Conservation (phyloP, 2,113 vertebrate species). For the Pygoscelis antarcticus region DNA sequence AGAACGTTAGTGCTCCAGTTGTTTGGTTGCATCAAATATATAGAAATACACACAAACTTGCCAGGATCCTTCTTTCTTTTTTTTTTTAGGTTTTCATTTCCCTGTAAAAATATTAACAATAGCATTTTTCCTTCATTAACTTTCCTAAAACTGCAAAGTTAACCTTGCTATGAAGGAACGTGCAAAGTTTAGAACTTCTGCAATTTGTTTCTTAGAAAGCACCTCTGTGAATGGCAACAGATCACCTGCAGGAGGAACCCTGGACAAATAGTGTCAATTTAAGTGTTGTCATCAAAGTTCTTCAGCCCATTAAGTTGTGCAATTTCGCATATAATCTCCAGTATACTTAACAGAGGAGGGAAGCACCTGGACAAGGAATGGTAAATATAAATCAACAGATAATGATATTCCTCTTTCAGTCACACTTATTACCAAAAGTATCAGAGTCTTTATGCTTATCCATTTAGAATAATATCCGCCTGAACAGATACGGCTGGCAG, state of each 20-base stretch:
- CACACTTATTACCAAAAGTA: background rate
- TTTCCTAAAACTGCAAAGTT: background rate
- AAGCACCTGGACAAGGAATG: slow-evolving; percentile 31
- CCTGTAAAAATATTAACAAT: background rate
- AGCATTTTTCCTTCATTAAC: background rate
- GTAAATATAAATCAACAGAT: background rate
- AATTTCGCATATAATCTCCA: slow-evolving; percentile 49
- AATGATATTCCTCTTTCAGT: background rate
- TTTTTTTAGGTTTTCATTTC: background rate
- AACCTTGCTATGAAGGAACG: background rate
- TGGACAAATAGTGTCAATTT: slow-evolving; percentile 44
- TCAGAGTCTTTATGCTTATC: background rate
- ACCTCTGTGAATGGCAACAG: background rate
- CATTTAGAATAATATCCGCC: background rate
- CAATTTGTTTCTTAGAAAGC: background rate
- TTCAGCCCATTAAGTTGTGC: slow-evolving; percentile 54
- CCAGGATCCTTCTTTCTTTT: background rate
- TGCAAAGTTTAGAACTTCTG: background rate
- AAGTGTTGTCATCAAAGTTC: slow-evolving; percentile 52
- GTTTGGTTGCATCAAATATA: background rate
- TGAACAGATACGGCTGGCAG: background rate
- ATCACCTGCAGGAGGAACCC: background rate
- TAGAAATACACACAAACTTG: background rate
- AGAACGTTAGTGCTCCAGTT: background rate
- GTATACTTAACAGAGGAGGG: background rate